phyloP scores from a whole-genome alignment of 2,797 vertebrate species.

The Rhincodon typus region DNA sequence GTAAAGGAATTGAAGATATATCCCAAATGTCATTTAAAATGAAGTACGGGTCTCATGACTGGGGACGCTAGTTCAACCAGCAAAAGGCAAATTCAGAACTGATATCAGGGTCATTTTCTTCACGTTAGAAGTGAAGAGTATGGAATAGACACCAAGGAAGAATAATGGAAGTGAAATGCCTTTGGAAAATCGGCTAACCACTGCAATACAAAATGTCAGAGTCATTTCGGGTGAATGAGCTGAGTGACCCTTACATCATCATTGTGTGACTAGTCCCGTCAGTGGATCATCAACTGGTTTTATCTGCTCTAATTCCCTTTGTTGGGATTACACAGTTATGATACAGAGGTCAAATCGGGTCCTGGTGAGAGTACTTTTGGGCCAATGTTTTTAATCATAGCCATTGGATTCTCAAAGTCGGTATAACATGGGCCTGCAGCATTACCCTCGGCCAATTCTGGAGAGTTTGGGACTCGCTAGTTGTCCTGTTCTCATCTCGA shows the following conservation, averaged over 20 bases:
- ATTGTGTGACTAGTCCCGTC: not conserved
- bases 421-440: too few relatives aligned
- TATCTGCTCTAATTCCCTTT: not conserved
- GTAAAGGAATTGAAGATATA: not conserved
- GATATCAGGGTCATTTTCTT: not conserved
- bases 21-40: not conserved
- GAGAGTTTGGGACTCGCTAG: not conserved
- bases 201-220: not conserved
- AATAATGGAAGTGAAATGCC: not conserved
- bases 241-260: not conserved
- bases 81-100: not conserved
- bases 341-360: not conserved
- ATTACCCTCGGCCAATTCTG: not conserved
- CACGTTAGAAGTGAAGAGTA: not conserved
- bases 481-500: slow-evolving; percentile 40
- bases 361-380: not conserved
- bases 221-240: not conserved
- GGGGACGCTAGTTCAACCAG: not conserved
- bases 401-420: not conserved
- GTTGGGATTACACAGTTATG: not conserved
- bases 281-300: not conserved
- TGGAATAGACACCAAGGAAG: not conserved
- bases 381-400: not conserved
- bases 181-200: not conserved
- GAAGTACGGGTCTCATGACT: too few relatives aligned